Evolutionary conservation across 2,888 invertebrate species (phyloP).

Genomic region (Corythucha ciliata): DNA sequence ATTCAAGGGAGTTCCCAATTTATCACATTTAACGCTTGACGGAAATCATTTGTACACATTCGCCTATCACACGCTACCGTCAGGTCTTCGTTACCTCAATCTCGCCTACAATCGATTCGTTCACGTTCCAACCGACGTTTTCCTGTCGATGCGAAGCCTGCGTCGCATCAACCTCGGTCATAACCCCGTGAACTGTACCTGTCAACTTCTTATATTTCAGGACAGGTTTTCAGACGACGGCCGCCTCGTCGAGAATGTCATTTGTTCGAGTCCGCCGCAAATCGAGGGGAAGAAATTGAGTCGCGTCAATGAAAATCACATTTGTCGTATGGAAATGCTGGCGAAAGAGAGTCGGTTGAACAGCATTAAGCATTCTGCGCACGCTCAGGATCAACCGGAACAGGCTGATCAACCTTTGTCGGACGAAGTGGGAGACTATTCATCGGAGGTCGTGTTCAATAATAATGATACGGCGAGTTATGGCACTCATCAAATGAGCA

Average conservation of each 20-base stretch:
- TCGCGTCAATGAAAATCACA: slow-evolving; percentile 32
- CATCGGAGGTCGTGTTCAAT: slow-evolving; percentile 24
- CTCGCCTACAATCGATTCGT: slow-evolving; percentile 32
- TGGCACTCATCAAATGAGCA: slow-evolving; percentile 12
- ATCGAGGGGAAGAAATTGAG: slow-evolving; percentile 29
- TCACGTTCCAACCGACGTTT: slow-evolving; percentile 32
- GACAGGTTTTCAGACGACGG: slow-evolving; percentile 32
- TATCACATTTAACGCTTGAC: slow-evolving; percentile 30
- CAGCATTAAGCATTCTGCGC: slow-evolving; percentile 7
- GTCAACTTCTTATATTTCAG: slow-evolving; percentile 31
- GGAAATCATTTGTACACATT: slow-evolving; percentile 31
- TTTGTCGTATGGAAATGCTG: slow-evolving; percentile 27
- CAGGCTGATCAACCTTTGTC: slow-evolving; percentile 22
- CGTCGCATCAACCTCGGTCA: slow-evolving; percentile 32
- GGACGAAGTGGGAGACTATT: slow-evolving; percentile 16
- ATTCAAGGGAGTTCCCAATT: slow-evolving; percentile 27
- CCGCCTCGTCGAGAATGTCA: slow-evolving; percentile 30
- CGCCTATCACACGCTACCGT: slow-evolving; percentile 30
- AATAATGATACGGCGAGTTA: slow-evolving; percentile 21
- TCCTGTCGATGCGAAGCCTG: slow-evolving; percentile 29
- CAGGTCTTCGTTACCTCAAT: slow-evolving; percentile 31
- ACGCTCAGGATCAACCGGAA: slow-evolving; percentile 14
- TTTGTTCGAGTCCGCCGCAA: slow-evolving; percentile 29
- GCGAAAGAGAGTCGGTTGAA: slow-evolving; percentile 20
- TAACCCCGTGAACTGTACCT: slow-evolving; percentile 34